phyloP scores from a whole-genome alignment of 2,888 invertebrate genomes.

The Rhagonycha fulva region DNA sequence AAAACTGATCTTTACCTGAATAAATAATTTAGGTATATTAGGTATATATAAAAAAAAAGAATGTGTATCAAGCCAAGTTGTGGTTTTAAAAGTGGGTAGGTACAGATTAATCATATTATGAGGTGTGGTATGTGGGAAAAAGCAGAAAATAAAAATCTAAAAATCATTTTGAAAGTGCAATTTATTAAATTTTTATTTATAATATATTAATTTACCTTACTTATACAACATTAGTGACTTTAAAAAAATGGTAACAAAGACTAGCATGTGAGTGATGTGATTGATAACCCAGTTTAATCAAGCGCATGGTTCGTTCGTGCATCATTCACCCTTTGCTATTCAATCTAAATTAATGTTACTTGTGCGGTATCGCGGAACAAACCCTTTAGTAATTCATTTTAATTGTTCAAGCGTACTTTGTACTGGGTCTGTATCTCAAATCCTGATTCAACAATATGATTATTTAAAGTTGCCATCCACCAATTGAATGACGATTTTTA shows the following conservation, averaged over 20 bases:
- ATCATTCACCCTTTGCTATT: constrained; percentile 38
- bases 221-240: not conserved
- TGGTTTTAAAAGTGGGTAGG: not conserved
- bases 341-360: constrained; percentile 52
- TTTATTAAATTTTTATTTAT: not conserved
- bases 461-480: constrained; percentile 29
- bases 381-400: constrained; percentile 50
- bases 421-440: constrained; percentile 33
- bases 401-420: constrained; percentile 46
- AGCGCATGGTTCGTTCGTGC: constrained; percentile 29
- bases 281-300: constrained; percentile 44
- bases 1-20: too few relatives aligned
- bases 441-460: constrained; percentile 34
- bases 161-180: not conserved
- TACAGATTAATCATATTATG: not conserved
- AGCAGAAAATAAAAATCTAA: not conserved
- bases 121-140: not conserved
- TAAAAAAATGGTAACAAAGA: constrained; percentile 32
- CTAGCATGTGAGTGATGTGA: constrained; percentile 40
- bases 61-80: not conserved
- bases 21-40: too few relatives aligned
- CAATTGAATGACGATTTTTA: not conserved
- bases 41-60: too few relatives aligned
- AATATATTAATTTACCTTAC: not conserved
- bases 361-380: constrained; percentile 47